Base-by-base conservation (phyloP, 1,140 invertebrate genomes). In the Grapholita molesta region DNA sequence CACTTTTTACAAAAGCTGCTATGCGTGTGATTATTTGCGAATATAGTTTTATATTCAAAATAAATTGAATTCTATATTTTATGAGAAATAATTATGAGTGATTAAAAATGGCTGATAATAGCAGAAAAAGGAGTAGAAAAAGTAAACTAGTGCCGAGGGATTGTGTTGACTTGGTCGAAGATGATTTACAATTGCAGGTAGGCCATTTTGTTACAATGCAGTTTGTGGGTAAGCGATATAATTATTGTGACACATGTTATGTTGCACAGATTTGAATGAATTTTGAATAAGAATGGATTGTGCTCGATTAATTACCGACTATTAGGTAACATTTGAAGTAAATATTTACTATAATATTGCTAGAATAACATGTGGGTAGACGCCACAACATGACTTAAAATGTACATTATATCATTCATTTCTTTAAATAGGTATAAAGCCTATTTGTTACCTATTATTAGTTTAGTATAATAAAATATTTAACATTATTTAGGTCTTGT, bases 131-230 rank as follows among this genome's bases (percentile, higher is more conserved):
- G 53, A 53, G 30, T 53, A 70, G 78, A 66, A 78, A 78, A 61
- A 57, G 64, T 8, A 78, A 74, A 33, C 69, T 77, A 35, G 65
- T 75, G 55, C 70, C 70, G 9, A 69, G 76, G 25, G 67, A 72
- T 8, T 67, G 48, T 55, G 21, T 71, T 18, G 70, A 76, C 35
- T 74, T 70, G 1, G 76, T 78, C 38, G 75, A 75, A 69, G 71
- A 73, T 55, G 71, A 71, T 61, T 61, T 72, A n/a, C 48, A 68
- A 61, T 74, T 78, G 78, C 72, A 80, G 78, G 78, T 80, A 78
- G 75, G 67, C 55, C 78, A 78, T 80, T 74, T 80, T 80, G 78
- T 57, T 67, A 15, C 3, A 25, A 28, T 28, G 8, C n/a, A 30
- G 24, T 61, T 32, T 61, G 55, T 61, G 55, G 55, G 55, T 61